Conservation (phyloP, 2,888 invertebrate genomes). For the Octonoba sinensis region DNA sequence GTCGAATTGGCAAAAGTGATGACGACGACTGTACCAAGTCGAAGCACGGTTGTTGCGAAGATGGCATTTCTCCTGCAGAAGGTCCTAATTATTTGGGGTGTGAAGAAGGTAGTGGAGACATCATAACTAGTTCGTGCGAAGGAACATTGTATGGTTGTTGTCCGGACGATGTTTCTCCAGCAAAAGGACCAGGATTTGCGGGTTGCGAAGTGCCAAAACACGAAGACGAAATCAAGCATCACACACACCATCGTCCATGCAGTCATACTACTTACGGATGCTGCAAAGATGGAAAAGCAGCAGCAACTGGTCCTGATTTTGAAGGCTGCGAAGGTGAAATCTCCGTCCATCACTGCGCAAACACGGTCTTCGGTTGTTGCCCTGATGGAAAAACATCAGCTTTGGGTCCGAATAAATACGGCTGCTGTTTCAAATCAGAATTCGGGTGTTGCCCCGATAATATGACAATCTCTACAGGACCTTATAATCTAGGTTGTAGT, state of each 20-base stretch:
- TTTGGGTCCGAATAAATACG: conserved; percentile 72
- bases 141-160: conserved; percentile 81
- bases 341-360: conserved; percentile 61
- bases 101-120: conserved; percentile 74
- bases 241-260: not conserved
- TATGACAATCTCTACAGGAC: conserved; percentile 75
- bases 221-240: conserved; percentile 72
- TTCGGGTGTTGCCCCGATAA: conserved; percentile 43
- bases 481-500: conserved; percentile 76
- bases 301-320: conserved; percentile 79
- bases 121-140: conserved; percentile 54
- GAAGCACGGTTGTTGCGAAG: conserved; percentile 69
- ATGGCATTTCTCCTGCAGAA: conserved; percentile 68
- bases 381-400: conserved; percentile 73
- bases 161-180: conserved; percentile 78
- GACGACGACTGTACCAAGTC: conserved; percentile 66
- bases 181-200: conserved; percentile 66
- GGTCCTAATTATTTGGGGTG: conserved; percentile 78
- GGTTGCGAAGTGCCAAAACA: conserved; percentile 72
- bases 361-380: conserved; percentile 75
- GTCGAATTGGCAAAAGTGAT: conserved; percentile 28
- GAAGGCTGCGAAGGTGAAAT: conserved; percentile 76
- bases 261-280: conserved; percentile 73
- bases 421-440: conserved; percentile 61
- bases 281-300: conserved; percentile 85